A percentile compares a stretch with the other conserved stretches of the same genome.
phyloP scores from a whole-genome alignment of 2,113 vertebrate species.

The Tychaedon coryphoeus region DNA sequence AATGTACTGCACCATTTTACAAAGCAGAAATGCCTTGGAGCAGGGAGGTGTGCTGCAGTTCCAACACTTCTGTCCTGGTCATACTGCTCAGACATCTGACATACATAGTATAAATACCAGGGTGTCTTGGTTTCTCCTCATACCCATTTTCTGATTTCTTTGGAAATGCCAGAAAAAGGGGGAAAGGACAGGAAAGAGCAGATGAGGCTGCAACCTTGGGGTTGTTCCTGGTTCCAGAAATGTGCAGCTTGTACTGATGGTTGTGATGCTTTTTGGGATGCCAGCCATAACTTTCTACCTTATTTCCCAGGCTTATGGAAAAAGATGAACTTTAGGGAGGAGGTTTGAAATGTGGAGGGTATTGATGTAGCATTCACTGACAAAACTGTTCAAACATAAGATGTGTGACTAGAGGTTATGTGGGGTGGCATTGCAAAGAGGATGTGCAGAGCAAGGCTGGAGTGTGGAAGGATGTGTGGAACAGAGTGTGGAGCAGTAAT shows the following conservation, averaged over 20 bases:
- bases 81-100: neutral
- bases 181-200: neutral
- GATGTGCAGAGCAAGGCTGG: neutral
- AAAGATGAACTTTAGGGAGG: neutral
- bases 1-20: neutral
- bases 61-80: neutral
- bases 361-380: neutral
- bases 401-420: accelerated
- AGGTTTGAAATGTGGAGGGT: neutral
- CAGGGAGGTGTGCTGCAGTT: neutral
- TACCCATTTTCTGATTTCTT: neutral
- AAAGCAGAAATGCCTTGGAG: neutral
- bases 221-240: neutral
- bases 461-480: neutral
- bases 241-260: accelerated
- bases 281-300: accelerated
- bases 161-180: neutral
- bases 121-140: neutral
- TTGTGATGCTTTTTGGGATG: neutral
- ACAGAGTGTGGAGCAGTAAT: neutral
- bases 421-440: neutral
- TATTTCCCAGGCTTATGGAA: neutral
- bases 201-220: neutral
- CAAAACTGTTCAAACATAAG: neutral
- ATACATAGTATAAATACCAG: neutral